Conservation (phyloP, 2,113 vertebrate genomes). For the Dipodomys ordii region DNA sequence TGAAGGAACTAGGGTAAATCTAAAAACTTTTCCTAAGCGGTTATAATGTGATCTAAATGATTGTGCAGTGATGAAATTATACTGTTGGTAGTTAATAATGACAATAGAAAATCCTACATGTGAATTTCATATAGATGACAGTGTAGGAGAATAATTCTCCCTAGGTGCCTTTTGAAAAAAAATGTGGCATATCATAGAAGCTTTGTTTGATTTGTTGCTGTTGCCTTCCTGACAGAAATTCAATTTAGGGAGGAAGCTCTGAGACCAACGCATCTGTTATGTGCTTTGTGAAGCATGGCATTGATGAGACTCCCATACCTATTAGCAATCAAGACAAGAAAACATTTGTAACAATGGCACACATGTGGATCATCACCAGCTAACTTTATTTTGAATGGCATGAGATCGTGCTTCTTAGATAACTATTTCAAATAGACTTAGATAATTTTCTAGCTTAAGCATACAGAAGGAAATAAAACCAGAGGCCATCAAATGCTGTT, state of each 20-base stretch:
- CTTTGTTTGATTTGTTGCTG: conserved; percentile 71
- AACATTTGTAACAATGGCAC: conserved; percentile 1
- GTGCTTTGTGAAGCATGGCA: conserved; percentile 75
- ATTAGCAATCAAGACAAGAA: conserved; percentile 58
- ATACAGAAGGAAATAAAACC: not conserved
- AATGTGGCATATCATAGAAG: conserved; percentile 53
- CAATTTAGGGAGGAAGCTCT: conserved; percentile 69
- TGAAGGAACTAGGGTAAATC: not conserved
- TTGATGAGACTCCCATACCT: conserved; percentile 43
- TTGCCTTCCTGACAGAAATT: conserved; percentile 78
- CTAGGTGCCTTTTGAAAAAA: conserved; percentile 68
- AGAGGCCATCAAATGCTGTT: not conserved
- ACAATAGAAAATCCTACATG: not conserved
- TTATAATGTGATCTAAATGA: conserved; percentile 25
- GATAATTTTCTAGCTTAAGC: conserved; percentile 8
- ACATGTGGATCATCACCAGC: not conserved
- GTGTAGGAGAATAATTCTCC: conserved; percentile 44
- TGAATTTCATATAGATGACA: conserved; percentile 11
- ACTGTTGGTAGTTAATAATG: conserved; percentile 35
- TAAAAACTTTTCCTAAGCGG: not conserved
- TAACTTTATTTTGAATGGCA: conserved; percentile 37
- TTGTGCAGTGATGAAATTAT: not conserved
- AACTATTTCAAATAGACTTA: not conserved
- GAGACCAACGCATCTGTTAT: conserved; percentile 67
- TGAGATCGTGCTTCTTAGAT: not conserved